phyloP scores from a whole-genome alignment of 1,140 invertebrate genomes.

The Sinonovacula constricta region DNA sequence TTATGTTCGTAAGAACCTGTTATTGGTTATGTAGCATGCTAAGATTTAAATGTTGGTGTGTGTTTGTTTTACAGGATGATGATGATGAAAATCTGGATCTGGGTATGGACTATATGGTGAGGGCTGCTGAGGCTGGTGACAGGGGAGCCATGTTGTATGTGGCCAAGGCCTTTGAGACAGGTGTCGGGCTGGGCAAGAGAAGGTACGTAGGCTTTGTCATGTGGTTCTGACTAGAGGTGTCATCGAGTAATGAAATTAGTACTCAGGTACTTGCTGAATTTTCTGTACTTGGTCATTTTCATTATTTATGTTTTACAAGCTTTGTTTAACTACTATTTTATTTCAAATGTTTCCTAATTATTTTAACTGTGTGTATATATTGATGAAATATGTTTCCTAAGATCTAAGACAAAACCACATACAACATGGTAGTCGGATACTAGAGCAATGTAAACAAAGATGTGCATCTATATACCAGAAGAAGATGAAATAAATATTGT shows the following conservation, averaged over 20 bases:
- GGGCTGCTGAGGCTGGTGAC: constrained; percentile 81
- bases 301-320: background rate
- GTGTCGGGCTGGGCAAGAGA: constrained; percentile 74
- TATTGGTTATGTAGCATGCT: background rate
- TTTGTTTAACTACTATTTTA: no score
- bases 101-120: constrained; percentile 79
- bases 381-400: no score
- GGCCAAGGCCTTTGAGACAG: constrained; percentile 81
- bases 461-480: no score
- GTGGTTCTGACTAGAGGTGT: background rate
- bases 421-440: no score
- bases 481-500: no score
- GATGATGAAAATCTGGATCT: constrained; percentile 73
- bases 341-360: no score
- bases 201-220: constrained; percentile 73
- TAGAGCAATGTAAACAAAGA: no score
- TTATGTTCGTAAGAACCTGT: background rate
- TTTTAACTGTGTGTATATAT: no score
- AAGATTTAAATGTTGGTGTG: no score
- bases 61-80: constrained; percentile 62
- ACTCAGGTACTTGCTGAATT: background rate
- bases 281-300: background rate
- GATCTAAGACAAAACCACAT: background rate
- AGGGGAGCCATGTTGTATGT: constrained; percentile 80
- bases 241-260: no score